Base-by-base conservation (phyloP, 2,888 invertebrate genomes). In the Cephus nigrinus region DNA sequence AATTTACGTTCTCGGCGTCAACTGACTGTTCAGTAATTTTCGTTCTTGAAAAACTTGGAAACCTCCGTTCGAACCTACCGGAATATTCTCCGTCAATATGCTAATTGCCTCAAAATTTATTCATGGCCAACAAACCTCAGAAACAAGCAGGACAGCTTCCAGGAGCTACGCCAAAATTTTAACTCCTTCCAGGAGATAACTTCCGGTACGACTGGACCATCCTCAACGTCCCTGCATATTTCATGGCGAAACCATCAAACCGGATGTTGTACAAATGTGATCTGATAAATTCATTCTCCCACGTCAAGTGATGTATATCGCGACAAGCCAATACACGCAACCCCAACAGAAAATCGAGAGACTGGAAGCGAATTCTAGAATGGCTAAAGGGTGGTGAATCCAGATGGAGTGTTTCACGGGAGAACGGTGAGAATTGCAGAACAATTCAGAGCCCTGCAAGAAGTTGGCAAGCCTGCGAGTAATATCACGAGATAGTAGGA, bases 71-170 rank as follows among this genome's bases (percentile, higher is more conserved):
- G 55, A 55, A 55, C 9, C 55, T 23, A 23, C 55, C 23, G 23
- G 55, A 55, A 55, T 2, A 55, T 23, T 55, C 9, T 30, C 68
- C 40, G 75, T 76, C 80, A 83, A 84, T 84, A 88, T 88, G 89
- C 84, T 88, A 89, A 89, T 89, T 84, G 83, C 76, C 81, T 82
- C 75, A 83, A 86, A 87, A 88, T 88, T 88, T 89, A 88, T 89
- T 89, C 89, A 89, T 89, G 85, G 85, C 82, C 83, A 82, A 23
- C 55, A 55, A 55, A 23, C 2, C 23, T 23, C 23, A 23, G 55
- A 55, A 55, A 23, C 23, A 55, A 5, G 23, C 23, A 55, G 23
- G 9, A 55, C 9, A 23, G 55, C 55, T 55, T 15, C 5, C 9
- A 55, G 55, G 9, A 55, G 78, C 74, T 75, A 35, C 68, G 75